Evolutionary conservation across 1,140 invertebrate species (phyloP).

Genomic region (Drosophila persimilis): DNA sequence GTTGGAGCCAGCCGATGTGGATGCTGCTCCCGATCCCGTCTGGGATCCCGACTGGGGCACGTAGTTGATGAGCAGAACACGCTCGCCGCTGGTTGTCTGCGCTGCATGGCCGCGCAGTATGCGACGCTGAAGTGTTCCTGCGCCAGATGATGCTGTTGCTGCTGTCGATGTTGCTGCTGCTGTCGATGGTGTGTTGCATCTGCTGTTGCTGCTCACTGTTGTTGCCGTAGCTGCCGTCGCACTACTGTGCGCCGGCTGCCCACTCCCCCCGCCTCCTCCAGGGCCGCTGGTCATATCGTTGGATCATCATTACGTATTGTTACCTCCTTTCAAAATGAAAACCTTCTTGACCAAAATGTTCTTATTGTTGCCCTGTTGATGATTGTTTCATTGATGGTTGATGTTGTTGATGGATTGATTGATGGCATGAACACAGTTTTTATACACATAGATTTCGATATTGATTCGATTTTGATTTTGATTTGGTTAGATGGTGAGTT

Average conservation of each 20-base stretch:
- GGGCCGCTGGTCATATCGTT: slow-evolving; percentile 83
- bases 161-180: slow-evolving; percentile 43
- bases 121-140: slow-evolving; percentile 59
- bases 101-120: slow-evolving; percentile 77
- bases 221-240: slow-evolving; percentile 46
- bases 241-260: slow-evolving; percentile 54
- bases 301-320: slow-evolving; percentile 83
- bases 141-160: slow-evolving; percentile 22
- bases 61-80: slow-evolving; percentile 79
- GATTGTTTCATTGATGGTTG: slow-evolving; percentile 29
- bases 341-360: slow-evolving; percentile 83
- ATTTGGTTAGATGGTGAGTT: slow-evolving; percentile 58
- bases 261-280: slow-evolving; percentile 71
- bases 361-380: slow-evolving; percentile 79
- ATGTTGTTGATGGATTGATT: slow-evolving; percentile 13
- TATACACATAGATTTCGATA: slow-evolving; percentile 32
- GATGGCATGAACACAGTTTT: slow-evolving; percentile 43
- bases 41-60: slow-evolving; percentile 60
- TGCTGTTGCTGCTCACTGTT: slow-evolving; percentile 45
- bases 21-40: slow-evolving; percentile 44
- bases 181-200: slow-evolving; percentile 35
- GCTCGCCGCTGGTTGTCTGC: slow-evolving; percentile 76
- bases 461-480: slow-evolving; percentile 30
- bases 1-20: slow-evolving; percentile 30
- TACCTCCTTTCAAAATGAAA: slow-evolving; percentile 83